phyloP scores from a whole-genome alignment of 2,113 vertebrate species.

The Mus pahari region DNA sequence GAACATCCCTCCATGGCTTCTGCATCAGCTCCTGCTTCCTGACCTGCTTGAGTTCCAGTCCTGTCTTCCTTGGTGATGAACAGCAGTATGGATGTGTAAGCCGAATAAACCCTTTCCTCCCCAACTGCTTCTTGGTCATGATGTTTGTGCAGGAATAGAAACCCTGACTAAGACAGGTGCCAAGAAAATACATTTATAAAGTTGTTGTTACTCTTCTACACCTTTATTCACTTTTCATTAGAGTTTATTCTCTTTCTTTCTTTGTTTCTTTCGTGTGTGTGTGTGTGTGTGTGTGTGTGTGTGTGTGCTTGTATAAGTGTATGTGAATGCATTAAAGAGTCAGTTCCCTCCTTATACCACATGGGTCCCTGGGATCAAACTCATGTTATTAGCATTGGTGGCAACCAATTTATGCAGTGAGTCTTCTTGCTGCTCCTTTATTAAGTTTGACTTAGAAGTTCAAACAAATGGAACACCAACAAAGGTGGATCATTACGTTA shows the following conservation, averaged over 20 bases:
- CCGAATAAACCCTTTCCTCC: too few relatives aligned
- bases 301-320: background rate
- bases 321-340: background rate
- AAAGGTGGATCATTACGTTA: background rate
- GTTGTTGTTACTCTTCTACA: background rate
- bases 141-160: too few relatives aligned
- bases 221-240: constrained; percentile 39
- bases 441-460: constrained; percentile 39
- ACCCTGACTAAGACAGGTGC: too few relatives aligned
- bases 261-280: background rate
- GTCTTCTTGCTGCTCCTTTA: background rate
- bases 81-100: too few relatives aligned
- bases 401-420: background rate
- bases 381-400: background rate
- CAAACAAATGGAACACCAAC: background rate
- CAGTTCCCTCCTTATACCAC: background rate
- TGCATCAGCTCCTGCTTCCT: too few relatives aligned
- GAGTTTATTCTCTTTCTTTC: background rate
- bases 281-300: background rate
- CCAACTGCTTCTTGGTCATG: too few relatives aligned
- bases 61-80: too few relatives aligned
- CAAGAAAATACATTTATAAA: constrained; percentile 12
- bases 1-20: too few relatives aligned
- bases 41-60: too few relatives aligned
- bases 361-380: background rate